Evolutionary conservation across 2,113 vertebrate genomes (phyloP).

Genomic region (Labrus mixtus): DNA sequence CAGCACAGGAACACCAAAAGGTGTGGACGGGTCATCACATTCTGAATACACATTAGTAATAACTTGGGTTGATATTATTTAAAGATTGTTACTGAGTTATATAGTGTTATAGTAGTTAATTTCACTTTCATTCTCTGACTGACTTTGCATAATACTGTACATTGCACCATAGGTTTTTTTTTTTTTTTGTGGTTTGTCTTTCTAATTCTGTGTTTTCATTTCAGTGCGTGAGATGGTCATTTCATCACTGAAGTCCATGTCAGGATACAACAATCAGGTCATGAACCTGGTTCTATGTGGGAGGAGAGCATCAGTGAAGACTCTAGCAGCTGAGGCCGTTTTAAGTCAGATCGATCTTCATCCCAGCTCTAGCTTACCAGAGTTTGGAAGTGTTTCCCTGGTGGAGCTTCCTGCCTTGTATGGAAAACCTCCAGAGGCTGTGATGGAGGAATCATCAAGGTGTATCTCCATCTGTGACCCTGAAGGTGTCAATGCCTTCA

Average conservation of each 20-base stretch:
- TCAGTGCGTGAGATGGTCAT: too few relatives aligned
- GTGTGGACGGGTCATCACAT: too few relatives aligned
- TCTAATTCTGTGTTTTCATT: too few relatives aligned
- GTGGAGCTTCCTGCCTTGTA: constrained; percentile 39
- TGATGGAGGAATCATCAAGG: constrained; percentile 18
- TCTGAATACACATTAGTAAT: too few relatives aligned
- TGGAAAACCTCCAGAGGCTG: constrained; percentile 17
- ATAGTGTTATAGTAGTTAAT: too few relatives aligned
- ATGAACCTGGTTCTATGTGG: constrained; percentile 66
- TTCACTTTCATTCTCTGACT: too few relatives aligned
- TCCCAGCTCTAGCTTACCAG: constrained; percentile 14
- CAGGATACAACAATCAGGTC: background rate
- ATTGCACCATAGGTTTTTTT: too few relatives aligned
- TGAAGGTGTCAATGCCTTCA: constrained; percentile 40
- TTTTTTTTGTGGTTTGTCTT: too few relatives aligned
- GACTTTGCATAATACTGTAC: too few relatives aligned
- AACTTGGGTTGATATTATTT: too few relatives aligned
- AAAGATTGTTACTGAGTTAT: too few relatives aligned
- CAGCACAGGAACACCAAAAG: too few relatives aligned
- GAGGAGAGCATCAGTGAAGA: constrained; percentile 41
- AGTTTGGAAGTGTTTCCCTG: constrained; percentile 30
- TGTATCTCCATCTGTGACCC: constrained; percentile 36
- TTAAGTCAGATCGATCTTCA: constrained; percentile 22
- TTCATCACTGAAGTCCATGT: background rate
- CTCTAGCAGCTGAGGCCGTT: constrained; percentile 31